phyloP scores from a whole-genome alignment of 1,140 invertebrate genomes.

The Calosoma granatense region DNA sequence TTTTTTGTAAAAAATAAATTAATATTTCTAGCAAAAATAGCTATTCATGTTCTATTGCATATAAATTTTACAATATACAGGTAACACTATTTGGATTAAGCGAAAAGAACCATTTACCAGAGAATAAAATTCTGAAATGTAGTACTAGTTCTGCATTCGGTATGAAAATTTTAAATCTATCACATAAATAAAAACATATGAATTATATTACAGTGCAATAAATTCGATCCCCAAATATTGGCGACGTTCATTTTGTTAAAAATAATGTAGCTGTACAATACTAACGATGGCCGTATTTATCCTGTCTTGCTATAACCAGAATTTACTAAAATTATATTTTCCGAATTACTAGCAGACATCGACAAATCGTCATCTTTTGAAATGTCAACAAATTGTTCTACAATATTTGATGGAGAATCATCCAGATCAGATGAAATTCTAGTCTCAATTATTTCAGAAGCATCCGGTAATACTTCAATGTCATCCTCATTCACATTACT shows the following conservation, averaged over 20 bases:
- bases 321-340: slow-evolving; percentile 37
- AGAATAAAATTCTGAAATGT: background rate
- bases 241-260: background rate
- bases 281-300: slow-evolving; percentile 13
- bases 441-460: slow-evolving; percentile 18
- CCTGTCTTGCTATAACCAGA: slow-evolving; percentile 38
- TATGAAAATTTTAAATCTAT: background rate
- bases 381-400: slow-evolving; percentile 26
- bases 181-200: background rate
- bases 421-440: slow-evolving; percentile 22
- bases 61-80: background rate
- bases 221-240: slow-evolving; percentile 6
- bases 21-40: background rate
- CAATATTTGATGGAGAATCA: slow-evolving; percentile 6
- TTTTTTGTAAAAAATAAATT: background rate
- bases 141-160: background rate
- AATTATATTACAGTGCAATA: background rate
- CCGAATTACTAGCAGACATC: slow-evolving; percentile 13
- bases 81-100: background rate
- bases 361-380: slow-evolving; percentile 21
- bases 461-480: slow-evolving; percentile 4
- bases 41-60: background rate
- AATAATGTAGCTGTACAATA: background rate
- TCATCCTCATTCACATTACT: slow-evolving; percentile 34
- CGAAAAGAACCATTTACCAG: background rate